Percentiles rank a stretch among this genome's conserved stretches.
Conservation (phyloP, 92 coral and sea anemone species). For the Porites evermanni region DNA sequence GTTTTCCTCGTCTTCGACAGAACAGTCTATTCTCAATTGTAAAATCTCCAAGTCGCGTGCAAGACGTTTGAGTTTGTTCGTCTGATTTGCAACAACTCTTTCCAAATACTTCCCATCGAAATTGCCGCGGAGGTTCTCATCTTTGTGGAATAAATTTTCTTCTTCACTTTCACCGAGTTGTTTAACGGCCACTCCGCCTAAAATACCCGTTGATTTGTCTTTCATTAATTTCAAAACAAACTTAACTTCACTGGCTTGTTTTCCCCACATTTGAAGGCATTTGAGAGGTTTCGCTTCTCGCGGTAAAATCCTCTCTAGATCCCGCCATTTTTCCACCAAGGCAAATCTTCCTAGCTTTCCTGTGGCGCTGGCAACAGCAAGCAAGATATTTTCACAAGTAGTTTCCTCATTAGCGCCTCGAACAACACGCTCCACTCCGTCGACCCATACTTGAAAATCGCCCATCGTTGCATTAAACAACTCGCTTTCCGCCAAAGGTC, state of each 20-base stretch:
- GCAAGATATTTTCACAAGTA: constrained; percentile 82
- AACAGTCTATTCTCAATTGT: constrained; percentile 57
- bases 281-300: constrained; percentile 85
- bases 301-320: constrained; percentile 85
- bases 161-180: constrained; percentile 23
- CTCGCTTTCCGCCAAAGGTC: neutral
- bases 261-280: constrained; percentile 83
- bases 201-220: constrained; percentile 36
- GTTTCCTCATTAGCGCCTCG: constrained; percentile 90
- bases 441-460: constrained; percentile 86
- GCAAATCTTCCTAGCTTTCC: constrained; percentile 89
- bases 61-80: constrained; percentile 57
- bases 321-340: constrained; percentile 89
- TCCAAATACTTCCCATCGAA: constrained; percentile 73
- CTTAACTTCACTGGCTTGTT: constrained; percentile 61
- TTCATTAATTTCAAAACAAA: constrained; percentile 72
- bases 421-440: constrained; percentile 81
- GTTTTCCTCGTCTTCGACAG: constrained; percentile 63
- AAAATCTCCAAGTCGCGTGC: constrained; percentile 74
- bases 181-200: constrained; percentile 19
- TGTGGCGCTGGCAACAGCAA: constrained; percentile 83
- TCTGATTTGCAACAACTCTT: constrained; percentile 56
- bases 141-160: neutral
- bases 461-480: constrained; percentile 30
- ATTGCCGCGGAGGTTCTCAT: constrained; percentile 53